Conservation (phyloP, 1,140 invertebrate genomes). For the Anastrepha obliqua region DNA sequence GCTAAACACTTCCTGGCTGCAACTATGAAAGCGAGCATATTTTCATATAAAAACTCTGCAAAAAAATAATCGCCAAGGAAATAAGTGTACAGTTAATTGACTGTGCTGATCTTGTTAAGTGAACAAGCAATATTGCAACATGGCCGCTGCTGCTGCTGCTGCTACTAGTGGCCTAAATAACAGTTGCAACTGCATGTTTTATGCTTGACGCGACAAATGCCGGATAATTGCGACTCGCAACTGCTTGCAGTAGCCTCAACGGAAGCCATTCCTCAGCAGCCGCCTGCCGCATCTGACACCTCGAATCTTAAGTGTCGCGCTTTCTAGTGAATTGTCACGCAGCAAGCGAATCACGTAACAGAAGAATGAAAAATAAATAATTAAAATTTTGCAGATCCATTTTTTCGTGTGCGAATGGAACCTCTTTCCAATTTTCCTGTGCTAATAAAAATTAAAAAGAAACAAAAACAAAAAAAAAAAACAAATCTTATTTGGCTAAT, state of each 20-base stretch:
- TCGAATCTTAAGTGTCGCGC: slow-evolving; percentile 28
- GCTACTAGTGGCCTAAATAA: slow-evolving; percentile 16
- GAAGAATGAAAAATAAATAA: neutral
- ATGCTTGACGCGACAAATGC: neutral
- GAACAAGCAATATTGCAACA: slow-evolving; percentile 15
- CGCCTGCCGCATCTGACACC: slow-evolving; percentile 12
- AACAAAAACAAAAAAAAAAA: no score
- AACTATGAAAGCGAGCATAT: no score
- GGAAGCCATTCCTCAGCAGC: slow-evolving; percentile 49
- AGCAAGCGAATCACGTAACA: neutral
- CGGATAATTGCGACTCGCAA: neutral
- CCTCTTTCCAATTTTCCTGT: slow-evolving; percentile 8
- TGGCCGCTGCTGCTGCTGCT: neutral
- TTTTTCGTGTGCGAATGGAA: slow-evolving; percentile 8
- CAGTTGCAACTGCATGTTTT: neutral
- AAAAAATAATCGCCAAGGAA: neutral
- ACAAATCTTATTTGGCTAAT: neutral
- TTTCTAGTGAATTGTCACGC: neutral
- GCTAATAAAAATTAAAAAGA: neutral
- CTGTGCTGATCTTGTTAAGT: slow-evolving; percentile 5
- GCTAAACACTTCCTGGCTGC: slow-evolving; percentile 15
- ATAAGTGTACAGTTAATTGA: slow-evolving; percentile 16
- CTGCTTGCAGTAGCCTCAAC: slow-evolving; percentile 16
- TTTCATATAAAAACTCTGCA: neutral
- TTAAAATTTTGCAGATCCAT: neutral